These are phyloP conservation scores for Mionectes macconnelli DNA, from an alignment of 2,113 vertebrate genomes.

Conservation along the genomic window DNA sequence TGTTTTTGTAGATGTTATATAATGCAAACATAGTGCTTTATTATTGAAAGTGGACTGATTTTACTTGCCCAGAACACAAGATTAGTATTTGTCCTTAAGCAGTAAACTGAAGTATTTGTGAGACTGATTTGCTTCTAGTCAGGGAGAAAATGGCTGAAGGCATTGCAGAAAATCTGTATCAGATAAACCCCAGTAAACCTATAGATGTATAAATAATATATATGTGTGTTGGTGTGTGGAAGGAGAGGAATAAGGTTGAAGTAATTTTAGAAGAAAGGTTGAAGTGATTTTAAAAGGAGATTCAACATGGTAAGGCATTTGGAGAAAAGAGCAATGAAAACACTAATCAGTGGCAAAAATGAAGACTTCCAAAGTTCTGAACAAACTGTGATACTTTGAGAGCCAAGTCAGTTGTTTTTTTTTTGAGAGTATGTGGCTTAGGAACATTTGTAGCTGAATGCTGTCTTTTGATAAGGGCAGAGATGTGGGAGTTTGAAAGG, in stretches of 20 bases:
- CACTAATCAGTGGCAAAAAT: neutral
- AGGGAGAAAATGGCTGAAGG: neutral
- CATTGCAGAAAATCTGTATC: neutral
- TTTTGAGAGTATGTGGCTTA: neutral
- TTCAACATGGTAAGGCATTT: neutral
- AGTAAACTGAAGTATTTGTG: neutral
- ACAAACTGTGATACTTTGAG: neutral
- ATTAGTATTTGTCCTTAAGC: neutral
- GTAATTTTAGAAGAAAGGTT: neutral
- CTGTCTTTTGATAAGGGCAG: neutral
- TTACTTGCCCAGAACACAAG: neutral
- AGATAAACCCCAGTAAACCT: neutral
- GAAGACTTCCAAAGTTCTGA: neutral
- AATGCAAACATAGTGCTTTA: neutral
- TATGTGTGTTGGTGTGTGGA: neutral
- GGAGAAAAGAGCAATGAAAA: neutral
- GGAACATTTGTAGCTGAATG: neutral
- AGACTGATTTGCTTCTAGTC: neutral
- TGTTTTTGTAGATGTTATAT: neutral
- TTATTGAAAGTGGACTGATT: neutral
- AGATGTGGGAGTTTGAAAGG: neutral
- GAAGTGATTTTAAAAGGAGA: neutral
- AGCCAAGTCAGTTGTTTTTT: neutral
- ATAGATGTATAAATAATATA: neutral
- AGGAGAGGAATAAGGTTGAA: neutral